phyloP scores from a whole-genome alignment of 2,797 vertebrate species.

The Anolis apletophallus region DNA sequence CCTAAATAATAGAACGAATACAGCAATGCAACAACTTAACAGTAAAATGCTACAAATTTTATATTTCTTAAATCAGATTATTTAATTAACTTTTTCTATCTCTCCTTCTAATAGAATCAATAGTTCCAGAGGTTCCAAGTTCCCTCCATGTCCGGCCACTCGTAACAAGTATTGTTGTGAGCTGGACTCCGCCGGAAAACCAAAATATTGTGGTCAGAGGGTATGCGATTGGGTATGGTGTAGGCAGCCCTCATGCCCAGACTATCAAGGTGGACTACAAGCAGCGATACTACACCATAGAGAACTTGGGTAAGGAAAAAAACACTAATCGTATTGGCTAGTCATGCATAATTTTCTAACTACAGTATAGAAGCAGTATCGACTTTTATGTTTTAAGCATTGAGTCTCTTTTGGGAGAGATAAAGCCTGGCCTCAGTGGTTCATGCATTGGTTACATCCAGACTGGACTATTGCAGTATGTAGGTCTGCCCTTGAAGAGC shows the following conservation, averaged over 20 bases:
- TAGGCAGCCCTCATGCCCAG: slow-evolving; percentile 96
- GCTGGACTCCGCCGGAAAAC: slow-evolving; percentile 98
- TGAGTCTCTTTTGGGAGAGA: no score
- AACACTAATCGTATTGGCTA: fast-evolving
- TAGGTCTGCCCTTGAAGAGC: no score
- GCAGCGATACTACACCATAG: slow-evolving; percentile 97
- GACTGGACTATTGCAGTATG: no score
- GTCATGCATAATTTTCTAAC: neutral
- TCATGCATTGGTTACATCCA: no score
- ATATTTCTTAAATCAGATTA: neutral
- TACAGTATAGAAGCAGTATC: neutral
- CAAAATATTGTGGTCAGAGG: slow-evolving; percentile 98
- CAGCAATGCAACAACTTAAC: neutral
- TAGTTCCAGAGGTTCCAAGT: slow-evolving; percentile 94
- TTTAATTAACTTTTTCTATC: neutral
- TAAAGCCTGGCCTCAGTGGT: no score
- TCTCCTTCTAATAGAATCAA: slow-evolving; percentile 82
- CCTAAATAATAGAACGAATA: neutral
- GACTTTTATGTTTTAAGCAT: neutral
- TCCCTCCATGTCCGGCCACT: slow-evolving; percentile 95
- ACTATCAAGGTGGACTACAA: slow-evolving; percentile 98
- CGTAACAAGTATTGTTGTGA: slow-evolving; percentile 96
- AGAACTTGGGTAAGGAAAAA: slow-evolving; percentile 88
- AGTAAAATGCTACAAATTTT: neutral
- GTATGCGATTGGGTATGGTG: slow-evolving; percentile 93